Evolutionary conservation across 2,888 invertebrate genomes (phyloP).

Genomic region (Icerya purchasi): DNA sequence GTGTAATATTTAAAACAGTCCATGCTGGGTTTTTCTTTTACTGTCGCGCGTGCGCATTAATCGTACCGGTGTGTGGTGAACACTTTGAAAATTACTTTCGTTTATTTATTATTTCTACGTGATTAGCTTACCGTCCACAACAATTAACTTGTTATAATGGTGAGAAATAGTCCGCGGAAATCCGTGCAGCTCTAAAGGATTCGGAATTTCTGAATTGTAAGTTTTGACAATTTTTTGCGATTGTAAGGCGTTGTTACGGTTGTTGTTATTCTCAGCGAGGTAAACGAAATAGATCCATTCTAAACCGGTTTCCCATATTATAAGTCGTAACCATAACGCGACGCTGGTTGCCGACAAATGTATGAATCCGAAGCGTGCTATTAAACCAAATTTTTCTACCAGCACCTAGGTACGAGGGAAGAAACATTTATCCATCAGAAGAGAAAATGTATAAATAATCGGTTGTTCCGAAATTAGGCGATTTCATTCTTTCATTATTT

Average conservation of each 20-base stretch:
- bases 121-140: neutral
- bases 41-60: no score
- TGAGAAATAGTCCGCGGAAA: slow-evolving; percentile 25
- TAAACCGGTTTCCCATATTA: slow-evolving; percentile 32
- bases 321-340: slow-evolving; percentile 31
- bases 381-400: slow-evolving; percentile 30
- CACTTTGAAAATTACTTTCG: no score
- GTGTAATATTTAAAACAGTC: no score
- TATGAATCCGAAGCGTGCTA: slow-evolving; percentile 32
- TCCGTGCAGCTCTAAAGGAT: slow-evolving; percentile 27
- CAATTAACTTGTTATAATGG: neutral
- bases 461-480: no score
- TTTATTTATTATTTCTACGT: no score
- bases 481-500: no score
- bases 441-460: no score
- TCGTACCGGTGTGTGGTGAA: no score
- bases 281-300: slow-evolving; percentile 31
- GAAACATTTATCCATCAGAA: no score
- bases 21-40: no score
- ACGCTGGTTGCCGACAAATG: slow-evolving; percentile 33
- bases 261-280: slow-evolving; percentile 23
- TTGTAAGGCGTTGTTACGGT: slow-evolving; percentile 11
- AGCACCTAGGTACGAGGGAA: no score
- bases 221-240: neutral
- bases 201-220: slow-evolving; percentile 22